Evolutionary conservation across 2,888 invertebrate genomes (phyloP).

Genomic region (Phytoseiulus persimilis): DNA sequence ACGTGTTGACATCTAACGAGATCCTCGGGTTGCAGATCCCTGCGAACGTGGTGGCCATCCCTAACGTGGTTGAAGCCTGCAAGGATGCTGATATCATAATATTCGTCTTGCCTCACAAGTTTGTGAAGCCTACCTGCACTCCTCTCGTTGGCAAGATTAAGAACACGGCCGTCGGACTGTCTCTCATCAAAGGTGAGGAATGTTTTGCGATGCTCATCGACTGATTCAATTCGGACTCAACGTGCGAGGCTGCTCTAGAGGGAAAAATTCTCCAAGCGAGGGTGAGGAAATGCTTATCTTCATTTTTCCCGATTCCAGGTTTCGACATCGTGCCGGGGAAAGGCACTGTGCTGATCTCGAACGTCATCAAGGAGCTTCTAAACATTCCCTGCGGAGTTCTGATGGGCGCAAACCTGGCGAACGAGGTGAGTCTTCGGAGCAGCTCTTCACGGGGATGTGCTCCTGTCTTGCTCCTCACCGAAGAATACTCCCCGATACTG

Average conservation of each 20-base stretch:
- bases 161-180: conserved; percentile 77
- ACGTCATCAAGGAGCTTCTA: conserved; percentile 76
- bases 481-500: no score
- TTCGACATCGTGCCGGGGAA: conserved; percentile 82
- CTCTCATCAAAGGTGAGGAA: conserved; percentile 80
- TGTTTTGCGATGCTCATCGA: no score
- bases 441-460: conserved; percentile 48
- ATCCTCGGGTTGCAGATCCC: conserved; percentile 14
- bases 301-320: conserved; percentile 53
- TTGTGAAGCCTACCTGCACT: conserved; percentile 75
- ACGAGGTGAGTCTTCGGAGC: conserved; percentile 61
- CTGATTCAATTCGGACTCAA: no score
- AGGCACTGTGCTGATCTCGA: conserved; percentile 88
- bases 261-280: no score
- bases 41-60: conserved; percentile 64
- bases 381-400: conserved; percentile 85
- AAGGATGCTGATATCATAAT: conserved; percentile 86
- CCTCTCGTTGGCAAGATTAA: conserved; percentile 80
- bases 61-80: conserved; percentile 80
- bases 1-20: no score
- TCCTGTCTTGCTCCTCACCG: conserved; percentile 52
- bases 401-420: conserved; percentile 97
- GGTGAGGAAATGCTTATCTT: no score
- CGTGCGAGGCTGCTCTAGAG: no score
- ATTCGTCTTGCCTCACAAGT: conserved; percentile 96